Evolutionary conservation across 2,797 vertebrate genomes (phyloP).

Genomic region (Chelonia mydas): DNA sequence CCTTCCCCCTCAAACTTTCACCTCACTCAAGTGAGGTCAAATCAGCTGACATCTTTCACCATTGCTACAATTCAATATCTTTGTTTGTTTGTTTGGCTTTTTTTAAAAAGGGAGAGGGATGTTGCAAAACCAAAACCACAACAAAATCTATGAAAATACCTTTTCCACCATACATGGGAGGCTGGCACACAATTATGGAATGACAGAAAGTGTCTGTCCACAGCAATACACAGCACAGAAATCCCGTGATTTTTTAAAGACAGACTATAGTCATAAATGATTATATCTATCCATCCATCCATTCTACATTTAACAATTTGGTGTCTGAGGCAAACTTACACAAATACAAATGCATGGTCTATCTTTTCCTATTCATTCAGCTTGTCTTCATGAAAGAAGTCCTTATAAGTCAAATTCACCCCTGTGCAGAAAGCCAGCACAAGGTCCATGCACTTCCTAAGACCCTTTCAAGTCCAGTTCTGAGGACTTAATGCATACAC

Average conservation of each 20-base stretch:
- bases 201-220: neutral
- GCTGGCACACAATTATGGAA: neutral
- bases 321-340: neutral
- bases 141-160: accelerated
- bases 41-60: neutral
- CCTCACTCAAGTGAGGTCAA: neutral
- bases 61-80: neutral
- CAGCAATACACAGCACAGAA: neutral
- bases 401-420: neutral
- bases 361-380: accelerated
- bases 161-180: neutral
- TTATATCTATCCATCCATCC: neutral
- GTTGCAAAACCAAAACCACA: neutral
- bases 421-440: neutral
- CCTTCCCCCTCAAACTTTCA: neutral
- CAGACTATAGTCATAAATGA: neutral
- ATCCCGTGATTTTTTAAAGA: neutral
- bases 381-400: neutral
- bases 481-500: neutral
- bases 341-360: neutral
- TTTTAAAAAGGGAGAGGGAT: neutral
- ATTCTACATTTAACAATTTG: neutral
- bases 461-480: neutral
- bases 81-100: neutral
- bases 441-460: neutral